phyloP scores from a whole-genome alignment of 2,113 vertebrate genomes.

The Larimichthys crocea region DNA sequence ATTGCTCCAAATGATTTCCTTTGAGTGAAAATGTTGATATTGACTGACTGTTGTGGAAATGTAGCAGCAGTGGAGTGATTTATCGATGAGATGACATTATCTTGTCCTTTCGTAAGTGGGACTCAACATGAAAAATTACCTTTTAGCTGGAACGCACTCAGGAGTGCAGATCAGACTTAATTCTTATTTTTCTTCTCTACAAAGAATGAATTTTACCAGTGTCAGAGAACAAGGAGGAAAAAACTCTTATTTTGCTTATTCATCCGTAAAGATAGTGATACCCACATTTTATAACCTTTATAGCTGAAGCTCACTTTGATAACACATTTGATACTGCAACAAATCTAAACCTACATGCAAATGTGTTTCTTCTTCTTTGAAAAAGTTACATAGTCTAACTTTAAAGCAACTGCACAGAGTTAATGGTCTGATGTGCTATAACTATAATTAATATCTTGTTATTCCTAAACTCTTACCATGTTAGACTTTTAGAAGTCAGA shows the following conservation, averaged over 20 bases:
- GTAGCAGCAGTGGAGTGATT: background rate
- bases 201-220: no score
- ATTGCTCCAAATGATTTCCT: background rate
- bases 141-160: slow-evolving; percentile 29
- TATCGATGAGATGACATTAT: slow-evolving; percentile 24
- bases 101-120: slow-evolving; percentile 1
- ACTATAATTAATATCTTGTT: background rate
- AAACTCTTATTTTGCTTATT: background rate
- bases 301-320: no score
- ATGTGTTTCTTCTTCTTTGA: background rate
- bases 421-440: background rate
- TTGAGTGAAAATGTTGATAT: slow-evolving; percentile 9
- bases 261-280: background rate
- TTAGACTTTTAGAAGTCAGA: no score
- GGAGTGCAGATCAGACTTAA: background rate
- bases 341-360: background rate
- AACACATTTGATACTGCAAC: background rate
- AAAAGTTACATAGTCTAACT: background rate
- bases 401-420: background rate
- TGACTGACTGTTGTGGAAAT: background rate
- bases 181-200: background rate
- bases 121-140: slow-evolving; percentile 11
- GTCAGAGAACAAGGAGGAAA: background rate
- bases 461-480: background rate
- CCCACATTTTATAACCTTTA: background rate